These are phyloP conservation scores for Polyodon spathula DNA, from an alignment of 2,113 vertebrate species.

Conservation along the genomic window DNA sequence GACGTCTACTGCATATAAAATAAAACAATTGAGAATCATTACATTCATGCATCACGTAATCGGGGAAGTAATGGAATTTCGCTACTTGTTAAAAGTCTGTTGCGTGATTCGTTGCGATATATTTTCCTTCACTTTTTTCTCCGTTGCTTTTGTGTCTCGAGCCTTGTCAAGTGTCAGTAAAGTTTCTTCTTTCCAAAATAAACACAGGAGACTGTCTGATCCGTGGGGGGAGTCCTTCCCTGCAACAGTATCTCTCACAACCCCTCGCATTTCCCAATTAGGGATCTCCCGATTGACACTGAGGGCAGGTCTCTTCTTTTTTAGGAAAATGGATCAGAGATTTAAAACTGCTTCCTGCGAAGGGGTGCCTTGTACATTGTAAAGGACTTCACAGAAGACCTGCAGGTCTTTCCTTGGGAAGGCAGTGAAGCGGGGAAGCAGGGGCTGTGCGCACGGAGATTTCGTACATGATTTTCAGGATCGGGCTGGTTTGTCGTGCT, in stretches of 20 bases:
- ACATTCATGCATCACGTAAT: too few species aligned
- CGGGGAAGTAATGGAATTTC: too few species aligned
- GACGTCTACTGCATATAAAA: too few species aligned
- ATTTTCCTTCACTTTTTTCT: too few species aligned
- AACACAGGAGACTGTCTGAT: slow-evolving; percentile 31
- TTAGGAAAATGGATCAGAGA: slow-evolving; percentile 22
- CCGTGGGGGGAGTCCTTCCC: slow-evolving; percentile 18
- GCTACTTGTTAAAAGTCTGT: too few species aligned
- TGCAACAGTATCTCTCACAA: slow-evolving; percentile 19
- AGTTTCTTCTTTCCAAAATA: slow-evolving; percentile 40
- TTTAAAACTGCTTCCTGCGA: slow-evolving; percentile 18
- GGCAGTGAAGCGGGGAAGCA: slow-evolving; percentile 8
- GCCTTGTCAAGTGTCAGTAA: slow-evolving; percentile 20
- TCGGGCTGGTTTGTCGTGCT: too few species aligned
- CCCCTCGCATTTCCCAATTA: slow-evolving; percentile 28
- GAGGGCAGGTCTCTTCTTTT: slow-evolving; percentile 18
- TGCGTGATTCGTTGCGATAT: too few species aligned
- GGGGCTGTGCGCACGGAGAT: too few species aligned
- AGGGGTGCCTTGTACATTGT: slow-evolving; percentile 13
- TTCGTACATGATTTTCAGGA: too few species aligned
- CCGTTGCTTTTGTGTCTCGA: not conserved
- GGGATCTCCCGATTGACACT: slow-evolving; percentile 17
- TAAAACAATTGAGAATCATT: too few species aligned
- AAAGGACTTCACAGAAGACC: slow-evolving; percentile 15
- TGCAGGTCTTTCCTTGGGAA: slow-evolving; percentile 16